Evolutionary conservation across 2,797 vertebrate genomes (phyloP).

Genomic region (Acridotheres tristis): DNA sequence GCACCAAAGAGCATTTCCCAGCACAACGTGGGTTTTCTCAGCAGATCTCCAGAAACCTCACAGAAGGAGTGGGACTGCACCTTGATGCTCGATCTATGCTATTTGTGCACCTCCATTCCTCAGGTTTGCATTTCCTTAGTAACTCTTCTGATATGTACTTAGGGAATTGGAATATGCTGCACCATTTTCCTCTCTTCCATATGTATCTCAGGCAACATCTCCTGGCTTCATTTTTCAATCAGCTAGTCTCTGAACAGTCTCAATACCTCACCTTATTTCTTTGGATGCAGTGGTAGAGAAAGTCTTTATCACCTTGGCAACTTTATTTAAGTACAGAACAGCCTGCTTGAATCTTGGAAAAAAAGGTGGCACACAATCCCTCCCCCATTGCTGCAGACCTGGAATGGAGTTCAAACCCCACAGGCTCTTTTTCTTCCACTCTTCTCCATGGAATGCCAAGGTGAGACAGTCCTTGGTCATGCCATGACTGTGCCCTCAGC

Average conservation of each 20-base stretch:
- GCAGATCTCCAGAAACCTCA: not conserved
- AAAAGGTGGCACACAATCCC: not conserved
- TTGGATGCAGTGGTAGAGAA: not conserved
- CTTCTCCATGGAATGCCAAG: not conserved
- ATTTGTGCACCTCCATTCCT: not conserved
- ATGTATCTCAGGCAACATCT: not conserved
- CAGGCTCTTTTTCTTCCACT: not conserved
- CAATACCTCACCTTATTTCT: not conserved
- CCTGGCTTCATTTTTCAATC: not conserved
- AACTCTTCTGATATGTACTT: not conserved
- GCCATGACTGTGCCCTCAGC: not conserved
- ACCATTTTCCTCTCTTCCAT: not conserved
- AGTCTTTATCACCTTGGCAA: not conserved
- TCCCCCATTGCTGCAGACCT: not conserved
- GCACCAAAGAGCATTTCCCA: not conserved
- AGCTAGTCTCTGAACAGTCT: not conserved
- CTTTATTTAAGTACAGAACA: not conserved
- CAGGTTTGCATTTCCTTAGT: not conserved
- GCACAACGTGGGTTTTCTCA: not conserved
- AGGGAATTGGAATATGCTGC: rapidly evolving
- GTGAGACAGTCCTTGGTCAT: not conserved
- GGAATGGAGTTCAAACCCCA: not conserved
- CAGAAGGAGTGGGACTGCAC: not conserved
- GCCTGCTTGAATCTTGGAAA: not conserved
- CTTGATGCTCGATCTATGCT: not conserved